These are phyloP conservation scores for Spinus olivaceus DNA, from an alignment of 2,797 vertebrate species.

Conservation along the genomic window DNA sequence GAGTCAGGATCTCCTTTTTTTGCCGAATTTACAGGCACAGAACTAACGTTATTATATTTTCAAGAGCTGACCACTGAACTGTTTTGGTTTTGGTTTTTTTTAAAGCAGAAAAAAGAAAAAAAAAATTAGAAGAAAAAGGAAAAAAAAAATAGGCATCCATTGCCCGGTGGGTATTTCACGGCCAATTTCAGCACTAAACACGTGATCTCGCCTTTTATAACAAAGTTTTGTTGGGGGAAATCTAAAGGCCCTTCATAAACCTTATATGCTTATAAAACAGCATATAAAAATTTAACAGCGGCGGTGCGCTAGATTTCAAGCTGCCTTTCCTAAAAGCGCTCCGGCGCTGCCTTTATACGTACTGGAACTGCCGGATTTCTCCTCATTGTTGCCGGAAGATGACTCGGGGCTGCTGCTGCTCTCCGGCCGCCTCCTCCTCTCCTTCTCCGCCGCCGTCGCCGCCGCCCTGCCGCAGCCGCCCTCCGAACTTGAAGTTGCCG, in stretches of 20 bases:
- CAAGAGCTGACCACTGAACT: slow-evolving; percentile 66
- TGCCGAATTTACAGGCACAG: slow-evolving; percentile 75
- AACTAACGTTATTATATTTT: slow-evolving; percentile 71
- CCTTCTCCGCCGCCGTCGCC: slow-evolving; percentile 70
- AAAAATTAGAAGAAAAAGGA: background rate
- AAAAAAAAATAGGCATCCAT: slow-evolving; percentile 72
- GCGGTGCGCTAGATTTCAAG: slow-evolving; percentile 86
- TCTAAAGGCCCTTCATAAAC: slow-evolving; percentile 98
- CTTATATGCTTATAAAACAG: slow-evolving; percentile 99
- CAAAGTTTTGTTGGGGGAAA: slow-evolving; percentile 97
- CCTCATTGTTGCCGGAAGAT: slow-evolving; percentile 93
- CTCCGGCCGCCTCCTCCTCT: slow-evolving; percentile 84
- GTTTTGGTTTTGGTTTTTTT: background rate
- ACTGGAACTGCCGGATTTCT: slow-evolving; percentile 91
- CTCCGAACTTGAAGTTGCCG: slow-evolving; percentile 80
- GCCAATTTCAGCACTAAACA: slow-evolving; percentile 98
- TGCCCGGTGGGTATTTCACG: slow-evolving; percentile 89
- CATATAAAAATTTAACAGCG: slow-evolving; percentile 99
- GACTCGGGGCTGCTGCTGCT: slow-evolving; percentile 95
- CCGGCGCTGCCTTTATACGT: slow-evolving; percentile 90
- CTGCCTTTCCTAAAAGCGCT: slow-evolving; percentile 85
- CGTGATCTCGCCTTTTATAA: slow-evolving; percentile 98
- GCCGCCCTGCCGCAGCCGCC: slow-evolving; percentile 75
- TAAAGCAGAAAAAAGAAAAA: background rate
- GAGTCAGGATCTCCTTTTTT: slow-evolving; percentile 63